Evolutionary conservation across 2,797 vertebrate species (phyloP).

Genomic region (Neosilurus hyrtlii): DNA sequence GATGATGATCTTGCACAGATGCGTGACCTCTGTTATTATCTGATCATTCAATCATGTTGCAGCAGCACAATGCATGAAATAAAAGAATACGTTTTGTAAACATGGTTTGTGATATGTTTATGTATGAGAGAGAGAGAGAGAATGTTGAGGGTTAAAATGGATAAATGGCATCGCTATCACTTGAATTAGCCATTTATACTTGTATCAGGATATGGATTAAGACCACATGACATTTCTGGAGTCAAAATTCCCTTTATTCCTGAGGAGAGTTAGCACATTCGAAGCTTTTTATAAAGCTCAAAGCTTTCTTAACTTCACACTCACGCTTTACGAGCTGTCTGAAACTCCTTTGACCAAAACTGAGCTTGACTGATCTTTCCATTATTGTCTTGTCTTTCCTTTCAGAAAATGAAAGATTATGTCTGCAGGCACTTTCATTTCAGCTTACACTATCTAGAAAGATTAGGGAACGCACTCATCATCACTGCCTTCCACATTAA

Average conservation of each 20-base stretch:
- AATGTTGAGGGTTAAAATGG: background rate
- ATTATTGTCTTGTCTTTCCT: background rate
- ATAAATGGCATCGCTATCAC: background rate
- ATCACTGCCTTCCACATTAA: conserved; percentile 24
- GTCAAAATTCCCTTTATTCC: conserved; percentile 25
- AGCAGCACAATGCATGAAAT: background rate
- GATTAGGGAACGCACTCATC: conserved; percentile 14
- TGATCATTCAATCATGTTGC: too few relatives aligned
- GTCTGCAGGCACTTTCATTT: conserved; percentile 19
- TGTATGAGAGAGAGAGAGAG: too few relatives aligned
- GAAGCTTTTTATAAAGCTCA: conserved; percentile 34
- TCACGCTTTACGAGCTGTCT: conserved; percentile 11
- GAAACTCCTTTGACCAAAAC: conserved; percentile 16
- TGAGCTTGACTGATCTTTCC: conserved; percentile 10
- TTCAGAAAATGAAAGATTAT: background rate
- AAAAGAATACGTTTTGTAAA: background rate
- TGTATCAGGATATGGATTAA: background rate
- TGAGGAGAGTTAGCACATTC: conserved; percentile 25
- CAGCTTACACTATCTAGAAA: conserved; percentile 22
- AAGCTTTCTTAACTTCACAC: conserved; percentile 28
- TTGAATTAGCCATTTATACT: background rate
- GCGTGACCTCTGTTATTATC: too few relatives aligned
- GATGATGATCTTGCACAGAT: too few relatives aligned
- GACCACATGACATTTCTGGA: background rate
- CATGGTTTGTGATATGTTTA: too few relatives aligned